Evolutionary conservation across 2,888 invertebrate genomes (phyloP), one percentile per base, ranked within the genome.

Genomic region (Junonia oenone): DNA sequence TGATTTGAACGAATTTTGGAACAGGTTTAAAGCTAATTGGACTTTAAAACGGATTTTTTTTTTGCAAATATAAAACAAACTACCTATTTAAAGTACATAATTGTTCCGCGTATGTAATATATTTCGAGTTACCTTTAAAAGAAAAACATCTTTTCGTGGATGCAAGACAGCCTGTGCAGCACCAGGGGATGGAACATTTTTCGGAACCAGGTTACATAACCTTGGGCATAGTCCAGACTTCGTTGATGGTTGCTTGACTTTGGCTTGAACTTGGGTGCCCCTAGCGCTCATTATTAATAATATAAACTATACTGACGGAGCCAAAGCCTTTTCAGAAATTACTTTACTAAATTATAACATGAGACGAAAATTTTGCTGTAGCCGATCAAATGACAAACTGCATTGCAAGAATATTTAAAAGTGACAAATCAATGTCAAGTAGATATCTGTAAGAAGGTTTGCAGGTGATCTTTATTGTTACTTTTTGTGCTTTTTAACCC

Each of bases 121-220:
- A n/a, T n/a, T n/a, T n/a, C n/a, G n/a, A n/a, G n/a, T 58, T 67
- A 83, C 93, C 71, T 93, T 90, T 29, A 94, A 72, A 14, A 94
- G 85, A 63, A 93, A 93, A 0, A 93, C 89, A 66, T 93, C 93
- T 71, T 92, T 92, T 15, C 91, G 87, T 0, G 92, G 92, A 73
- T 93, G 93, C 4, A 91, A 71, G 1, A 91, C 72, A 31, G 79
- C 68, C 26, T 91, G 91, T 0, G 83, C 75, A 0, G 65, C 58
- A 0, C 65, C 75, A 0, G 87, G 83, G 0, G 48, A 58, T 0
- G 83, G 87, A 0, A 87, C 81, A 55, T 84, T 83, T 1, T 63
- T 68, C 0, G 87, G 85, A 0, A 88, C 75, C 15, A 71, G 50
- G 35, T 77, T 69, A 56, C 87, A 86, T 0, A 74, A 58, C 76